Conservation (phyloP, 1,140 invertebrate species). For the Oedothorax gibbosus region DNA sequence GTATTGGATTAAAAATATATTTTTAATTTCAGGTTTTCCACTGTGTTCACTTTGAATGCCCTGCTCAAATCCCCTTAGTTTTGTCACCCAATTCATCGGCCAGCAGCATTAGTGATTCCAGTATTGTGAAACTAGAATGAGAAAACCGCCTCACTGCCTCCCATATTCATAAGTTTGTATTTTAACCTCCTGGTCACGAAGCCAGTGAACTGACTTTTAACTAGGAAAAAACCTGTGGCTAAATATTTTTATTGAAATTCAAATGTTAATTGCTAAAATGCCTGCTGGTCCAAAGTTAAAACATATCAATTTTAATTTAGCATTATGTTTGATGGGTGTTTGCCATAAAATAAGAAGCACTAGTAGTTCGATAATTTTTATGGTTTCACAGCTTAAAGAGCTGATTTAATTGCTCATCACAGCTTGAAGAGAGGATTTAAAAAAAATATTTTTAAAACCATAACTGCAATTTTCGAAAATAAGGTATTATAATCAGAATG, state of each 20-base stretch:
- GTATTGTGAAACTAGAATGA: constrained; percentile 33
- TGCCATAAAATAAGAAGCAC: too few relatives aligned
- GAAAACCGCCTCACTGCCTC: not conserved
- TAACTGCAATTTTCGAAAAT: too few relatives aligned
- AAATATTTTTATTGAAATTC: not conserved
- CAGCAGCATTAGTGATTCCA: constrained; percentile 29
- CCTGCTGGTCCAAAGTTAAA: too few relatives aligned
- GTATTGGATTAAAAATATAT: constrained; percentile 12
- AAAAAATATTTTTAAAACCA: too few relatives aligned
- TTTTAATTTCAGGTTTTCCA: constrained; percentile 84
- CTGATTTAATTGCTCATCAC: too few relatives aligned
- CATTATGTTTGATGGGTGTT: too few relatives aligned
- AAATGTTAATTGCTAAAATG: not conserved
- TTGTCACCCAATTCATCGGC: constrained; percentile 35
- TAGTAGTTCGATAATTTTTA: too few relatives aligned
- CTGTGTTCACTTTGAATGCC: constrained; percentile 97
- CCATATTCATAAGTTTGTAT: not conserved
- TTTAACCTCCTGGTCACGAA: not conserved
- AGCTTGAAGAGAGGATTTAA: too few relatives aligned
- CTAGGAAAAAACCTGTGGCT: not conserved
- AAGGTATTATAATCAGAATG: too few relatives aligned
- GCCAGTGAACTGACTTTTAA: not conserved
- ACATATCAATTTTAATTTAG: too few relatives aligned
- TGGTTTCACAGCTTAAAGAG: too few relatives aligned
- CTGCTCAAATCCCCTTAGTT: constrained; percentile 68